Percentiles rank a stretch among this genome's conserved stretches.
These are phyloP conservation scores for Polietes domitor DNA, from an alignment of 2,888 invertebrate species.

Conservation along the genomic window DNA sequence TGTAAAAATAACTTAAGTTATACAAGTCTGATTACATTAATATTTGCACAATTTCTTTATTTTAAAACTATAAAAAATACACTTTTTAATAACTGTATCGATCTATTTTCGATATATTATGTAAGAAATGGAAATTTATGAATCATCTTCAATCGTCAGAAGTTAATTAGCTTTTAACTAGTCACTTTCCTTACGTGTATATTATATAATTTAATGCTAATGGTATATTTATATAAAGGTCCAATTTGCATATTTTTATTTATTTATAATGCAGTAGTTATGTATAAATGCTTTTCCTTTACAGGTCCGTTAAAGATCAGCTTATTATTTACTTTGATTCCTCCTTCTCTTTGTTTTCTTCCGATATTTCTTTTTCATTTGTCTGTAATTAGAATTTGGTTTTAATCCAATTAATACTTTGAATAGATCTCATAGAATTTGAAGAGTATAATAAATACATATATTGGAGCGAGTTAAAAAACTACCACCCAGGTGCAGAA, in stretches of 20 bases:
- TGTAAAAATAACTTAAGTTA: conserved; percentile 39
- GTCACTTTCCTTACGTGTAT: conserved; percentile 76
- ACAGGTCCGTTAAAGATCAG: conserved; percentile 73
- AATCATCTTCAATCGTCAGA: conserved; percentile 69
- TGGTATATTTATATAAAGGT: conserved; percentile 74
- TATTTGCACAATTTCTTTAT: conserved; percentile 64
- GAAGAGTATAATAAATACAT: too few relatives aligned
- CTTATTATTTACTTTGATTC: conserved; percentile 79
- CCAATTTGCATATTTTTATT: conserved; percentile 72
- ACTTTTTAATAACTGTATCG: conserved; percentile 59
- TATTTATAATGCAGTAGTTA: conserved; percentile 73
- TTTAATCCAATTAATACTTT: background rate
- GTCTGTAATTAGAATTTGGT: conserved; percentile 82
- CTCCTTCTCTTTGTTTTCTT: conserved; percentile 87
- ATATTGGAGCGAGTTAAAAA: too few relatives aligned
- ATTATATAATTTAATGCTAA: conserved; percentile 79
- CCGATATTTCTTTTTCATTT: conserved; percentile 89
- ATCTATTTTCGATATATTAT: conserved; percentile 59
- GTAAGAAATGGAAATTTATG: conserved; percentile 60
- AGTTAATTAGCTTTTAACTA: conserved; percentile 73
- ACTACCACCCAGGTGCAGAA: too few relatives aligned
- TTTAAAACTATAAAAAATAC: conserved; percentile 61
- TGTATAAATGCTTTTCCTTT: conserved; percentile 77
- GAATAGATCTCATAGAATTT: too few relatives aligned
- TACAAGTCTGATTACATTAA: conserved; percentile 52